Evolutionary conservation across 2,113 vertebrate species (phyloP), one percentile per base, ranked within the genome.

Genomic region (Paramisgurnus dabryanus): DNA sequence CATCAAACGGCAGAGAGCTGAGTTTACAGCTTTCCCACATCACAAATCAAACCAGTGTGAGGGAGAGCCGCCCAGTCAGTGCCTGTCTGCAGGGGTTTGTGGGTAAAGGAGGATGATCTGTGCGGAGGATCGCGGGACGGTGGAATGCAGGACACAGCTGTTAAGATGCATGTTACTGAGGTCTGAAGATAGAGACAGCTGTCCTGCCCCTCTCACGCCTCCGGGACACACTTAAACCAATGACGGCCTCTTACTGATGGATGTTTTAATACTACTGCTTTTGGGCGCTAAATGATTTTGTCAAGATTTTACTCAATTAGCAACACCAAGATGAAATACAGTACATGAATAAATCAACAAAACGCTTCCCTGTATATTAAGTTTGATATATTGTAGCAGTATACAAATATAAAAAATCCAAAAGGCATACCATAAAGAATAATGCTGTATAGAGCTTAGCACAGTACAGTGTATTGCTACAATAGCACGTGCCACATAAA

Each of bases 81-180:
- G 64, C 22, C 67, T 43, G 72, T 58, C 49, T 57, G 34, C 66
- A 49, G 66, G 78, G 78, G 63, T 63, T 34, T 58, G n/a, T 65
- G 58, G 39, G 49, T 77, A 50, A 53, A 12, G 60, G 74, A 64
- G 55, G 57, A 74, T 49, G 72, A 18, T 57, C 41, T 15, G 55
- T 55, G 47, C 13, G 41, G 55, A 50, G 47, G 69, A 47, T 71
- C 15, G 61, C 9, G 17, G 67, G 11, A 11, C 34, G 40, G 41
- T 58, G 76, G 76, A 80, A 83, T 80, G 78, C 70, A 18, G 67
- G 45, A 60, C 47, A 27, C 82, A 83, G 78, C 78, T 83, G 82
- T 74, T 66, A 71, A 74, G 70, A 57, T 64, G 68, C 18, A 34
- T 83, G 81, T 83, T 67, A 79, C 64, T 57, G 57, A 68, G 76